phyloP scores from a whole-genome alignment of 2,888 invertebrate species.

The Pollenia amentaria region DNA sequence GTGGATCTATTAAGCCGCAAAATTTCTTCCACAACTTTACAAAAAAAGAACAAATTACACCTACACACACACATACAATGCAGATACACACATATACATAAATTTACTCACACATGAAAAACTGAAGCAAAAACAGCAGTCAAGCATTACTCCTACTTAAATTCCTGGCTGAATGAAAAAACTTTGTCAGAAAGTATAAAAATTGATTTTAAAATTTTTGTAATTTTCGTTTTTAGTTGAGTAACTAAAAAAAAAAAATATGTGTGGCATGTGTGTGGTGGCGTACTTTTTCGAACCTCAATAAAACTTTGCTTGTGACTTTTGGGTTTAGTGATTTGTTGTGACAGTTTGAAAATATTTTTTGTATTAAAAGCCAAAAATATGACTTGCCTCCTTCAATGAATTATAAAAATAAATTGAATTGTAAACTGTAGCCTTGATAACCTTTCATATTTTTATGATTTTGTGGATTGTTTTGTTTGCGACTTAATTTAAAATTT shows the following conservation, averaged over 20 bases:
- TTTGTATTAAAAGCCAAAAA: background rate
- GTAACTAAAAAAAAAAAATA: background rate
- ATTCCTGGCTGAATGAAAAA: constrained; percentile 9
- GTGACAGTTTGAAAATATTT: constrained; percentile 31
- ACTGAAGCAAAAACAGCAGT: background rate
- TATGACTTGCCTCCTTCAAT: background rate
- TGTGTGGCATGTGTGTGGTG: background rate
- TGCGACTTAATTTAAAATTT: background rate
- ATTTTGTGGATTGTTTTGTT: background rate
- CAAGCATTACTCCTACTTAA: background rate
- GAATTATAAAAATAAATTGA: background rate
- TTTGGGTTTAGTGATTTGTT: constrained; percentile 22
- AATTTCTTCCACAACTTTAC: background rate
- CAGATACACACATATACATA: no score
- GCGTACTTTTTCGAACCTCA: background rate
- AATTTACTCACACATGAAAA: no score
- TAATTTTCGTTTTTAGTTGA: background rate
- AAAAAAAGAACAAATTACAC: background rate
- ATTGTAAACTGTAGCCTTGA: background rate
- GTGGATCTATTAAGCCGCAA: background rate
- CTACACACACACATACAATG: background rate
- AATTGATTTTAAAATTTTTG: constrained; percentile 1
- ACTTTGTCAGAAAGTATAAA: constrained; percentile 19
- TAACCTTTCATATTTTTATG: background rate
- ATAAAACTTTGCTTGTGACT: background rate